phyloP scores from a whole-genome alignment of 2,797 vertebrate genomes.

The Nothura maculosa region DNA sequence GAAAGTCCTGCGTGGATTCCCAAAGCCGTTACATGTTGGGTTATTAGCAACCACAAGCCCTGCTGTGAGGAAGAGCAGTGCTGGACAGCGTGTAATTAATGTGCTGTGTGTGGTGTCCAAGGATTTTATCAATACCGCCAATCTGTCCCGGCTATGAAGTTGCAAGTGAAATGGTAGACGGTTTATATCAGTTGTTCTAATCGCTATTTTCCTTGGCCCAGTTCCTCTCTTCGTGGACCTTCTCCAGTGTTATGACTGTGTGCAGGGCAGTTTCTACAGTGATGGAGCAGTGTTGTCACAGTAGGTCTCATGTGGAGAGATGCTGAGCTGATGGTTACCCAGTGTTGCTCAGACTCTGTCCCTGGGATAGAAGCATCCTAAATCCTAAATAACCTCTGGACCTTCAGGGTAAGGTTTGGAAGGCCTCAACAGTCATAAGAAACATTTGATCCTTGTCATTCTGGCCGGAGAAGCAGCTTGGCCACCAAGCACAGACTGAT shows the following conservation, averaged over 20 bases:
- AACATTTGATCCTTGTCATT: background rate
- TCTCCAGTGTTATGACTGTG: background rate
- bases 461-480: constrained; percentile 14
- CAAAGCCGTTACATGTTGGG: background rate
- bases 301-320: background rate
- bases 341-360: background rate
- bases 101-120: background rate
- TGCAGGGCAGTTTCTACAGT: background rate
- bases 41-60: no score
- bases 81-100: background rate
- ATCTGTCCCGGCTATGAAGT: background rate
- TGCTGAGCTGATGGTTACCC: accelerated
- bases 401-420: background rate
- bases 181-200: background rate
- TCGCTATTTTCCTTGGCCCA: background rate
- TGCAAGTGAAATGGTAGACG: background rate
- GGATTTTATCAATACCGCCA: background rate
- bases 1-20: background rate
- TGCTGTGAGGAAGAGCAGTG: background rate
- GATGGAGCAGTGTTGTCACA: background rate
- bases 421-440: background rate
- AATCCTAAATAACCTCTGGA: background rate
- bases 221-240: background rate
- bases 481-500: background rate
- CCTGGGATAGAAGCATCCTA: background rate